phyloP scores from a whole-genome alignment of 2,113 vertebrate genomes.

The Puma concolor region DNA sequence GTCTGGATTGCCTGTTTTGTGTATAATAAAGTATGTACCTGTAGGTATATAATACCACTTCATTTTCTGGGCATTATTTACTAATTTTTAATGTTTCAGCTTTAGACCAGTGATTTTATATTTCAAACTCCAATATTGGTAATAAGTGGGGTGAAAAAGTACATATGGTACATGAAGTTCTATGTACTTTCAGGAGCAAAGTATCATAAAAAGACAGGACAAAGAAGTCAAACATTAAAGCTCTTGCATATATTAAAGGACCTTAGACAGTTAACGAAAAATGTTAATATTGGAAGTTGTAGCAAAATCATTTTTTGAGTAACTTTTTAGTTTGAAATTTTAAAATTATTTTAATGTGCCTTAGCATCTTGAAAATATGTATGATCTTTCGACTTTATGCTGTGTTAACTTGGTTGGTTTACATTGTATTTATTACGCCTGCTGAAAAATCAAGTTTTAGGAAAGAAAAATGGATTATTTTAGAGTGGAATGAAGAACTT shows the following conservation, averaged over 20 bases:
- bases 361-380: conserved; percentile 46
- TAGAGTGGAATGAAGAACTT: conserved; percentile 34
- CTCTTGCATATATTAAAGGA: not conserved
- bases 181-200: conserved; percentile 50
- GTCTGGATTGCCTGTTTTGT: conserved; percentile 46
- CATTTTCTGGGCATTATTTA: conserved; percentile 70
- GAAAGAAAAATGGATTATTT: conserved; percentile 47
- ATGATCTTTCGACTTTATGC: conserved; percentile 27
- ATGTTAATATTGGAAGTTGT: conserved; percentile 37
- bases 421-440: conserved; percentile 65
- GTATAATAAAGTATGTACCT: conserved; percentile 47
- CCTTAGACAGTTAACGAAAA: conserved; percentile 38
- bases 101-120: conserved; percentile 32
- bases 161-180: not conserved
- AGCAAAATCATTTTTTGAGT: conserved; percentile 32
- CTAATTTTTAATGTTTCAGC: conserved; percentile 39
- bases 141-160: not conserved
- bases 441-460: conserved; percentile 63
- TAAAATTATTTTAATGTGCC: conserved; percentile 23
- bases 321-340: conserved; percentile 43
- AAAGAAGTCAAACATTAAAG: conserved; percentile 23
- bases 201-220: not conserved
- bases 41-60: conserved; percentile 47
- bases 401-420: conserved; percentile 64
- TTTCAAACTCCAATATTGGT: conserved; percentile 38